Evolutionary conservation across 2,888 invertebrate genomes (phyloP).

Genomic region (Caenorhabditis imperialis): DNA sequence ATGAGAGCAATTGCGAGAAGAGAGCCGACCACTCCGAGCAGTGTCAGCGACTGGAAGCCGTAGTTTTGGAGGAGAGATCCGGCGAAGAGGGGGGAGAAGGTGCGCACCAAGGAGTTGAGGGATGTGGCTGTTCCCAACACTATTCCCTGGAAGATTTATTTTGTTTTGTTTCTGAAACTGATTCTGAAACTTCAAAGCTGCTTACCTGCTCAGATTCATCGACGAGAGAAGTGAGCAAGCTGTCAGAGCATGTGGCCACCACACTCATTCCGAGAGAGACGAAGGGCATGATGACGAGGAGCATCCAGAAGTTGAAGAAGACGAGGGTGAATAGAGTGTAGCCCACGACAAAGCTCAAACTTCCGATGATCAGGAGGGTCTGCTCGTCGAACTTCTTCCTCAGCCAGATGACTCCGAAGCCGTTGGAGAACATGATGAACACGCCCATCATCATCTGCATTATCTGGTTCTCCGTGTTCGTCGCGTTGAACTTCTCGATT

Average conservation of each 20-base stretch:
- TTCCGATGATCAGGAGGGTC: conserved; percentile 62
- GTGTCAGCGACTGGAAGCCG: conserved; percentile 58
- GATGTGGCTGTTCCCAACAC: conserved; percentile 68
- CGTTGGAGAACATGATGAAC: conserved; percentile 69
- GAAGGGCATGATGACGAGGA: conserved; percentile 65
- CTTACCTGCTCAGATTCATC: conserved; percentile 65
- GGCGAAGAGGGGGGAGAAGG: conserved; percentile 64
- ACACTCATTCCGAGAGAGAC: conserved; percentile 67
- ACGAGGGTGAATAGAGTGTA: conserved; percentile 55
- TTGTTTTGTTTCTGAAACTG: too few species aligned
- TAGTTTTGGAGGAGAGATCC: conserved; percentile 61
- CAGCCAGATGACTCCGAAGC: conserved; percentile 68
- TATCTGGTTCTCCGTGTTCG: conserved; percentile 58
- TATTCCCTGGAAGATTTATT: conserved; percentile 70
- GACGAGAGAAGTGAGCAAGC: conserved; percentile 63
- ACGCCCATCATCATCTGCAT: conserved; percentile 67
- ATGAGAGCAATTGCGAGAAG: conserved; percentile 27
- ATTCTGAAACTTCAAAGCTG: background rate
- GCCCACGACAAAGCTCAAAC: conserved; percentile 59
- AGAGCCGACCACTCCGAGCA: conserved; percentile 50
- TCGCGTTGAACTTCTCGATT: conserved; percentile 66
- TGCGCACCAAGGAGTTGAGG: conserved; percentile 64
- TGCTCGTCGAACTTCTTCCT: conserved; percentile 66
- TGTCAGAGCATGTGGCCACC: conserved; percentile 64
- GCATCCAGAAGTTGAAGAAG: conserved; percentile 63